Evolutionary conservation across 2,797 vertebrate species (phyloP).

Genomic region (Pogonophryne albipinna): DNA sequence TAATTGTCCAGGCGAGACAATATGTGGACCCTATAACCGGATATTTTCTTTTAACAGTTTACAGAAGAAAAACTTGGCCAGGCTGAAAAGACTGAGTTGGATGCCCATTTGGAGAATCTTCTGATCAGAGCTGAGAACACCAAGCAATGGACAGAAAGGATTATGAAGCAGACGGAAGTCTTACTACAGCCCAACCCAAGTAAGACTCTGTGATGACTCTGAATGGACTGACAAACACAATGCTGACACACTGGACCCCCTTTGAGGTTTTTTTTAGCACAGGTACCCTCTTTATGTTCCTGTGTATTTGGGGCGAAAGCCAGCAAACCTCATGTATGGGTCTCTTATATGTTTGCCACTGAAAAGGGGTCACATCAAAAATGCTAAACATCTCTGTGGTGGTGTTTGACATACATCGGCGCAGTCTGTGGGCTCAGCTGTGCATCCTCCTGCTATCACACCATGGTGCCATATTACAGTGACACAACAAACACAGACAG

Average conservation of each 20-base stretch:
- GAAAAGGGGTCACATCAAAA: neutral
- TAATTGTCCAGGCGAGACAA: fast-evolving
- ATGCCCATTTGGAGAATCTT: conserved; percentile 97
- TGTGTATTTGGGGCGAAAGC: too few relatives aligned
- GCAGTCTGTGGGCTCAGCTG: conserved; percentile 71
- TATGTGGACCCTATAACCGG: neutral
- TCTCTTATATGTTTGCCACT: neutral
- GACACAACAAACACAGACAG: conserved; percentile 51
- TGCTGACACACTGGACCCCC: too few relatives aligned
- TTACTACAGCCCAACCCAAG: conserved; percentile 98
- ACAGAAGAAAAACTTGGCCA: conserved; percentile 99
- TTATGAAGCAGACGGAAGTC: conserved; percentile 98
- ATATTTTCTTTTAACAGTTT: conserved; percentile 82
- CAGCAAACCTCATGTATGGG: neutral
- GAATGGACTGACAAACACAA: neutral
- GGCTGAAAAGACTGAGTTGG: conserved; percentile 98
- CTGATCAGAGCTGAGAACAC: conserved; percentile 95
- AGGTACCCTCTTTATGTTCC: neutral
- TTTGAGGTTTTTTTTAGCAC: neutral
- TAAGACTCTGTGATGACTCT: conserved; percentile 75
- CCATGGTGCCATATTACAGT: conserved; percentile 42
- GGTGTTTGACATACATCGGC: conserved; percentile 31
- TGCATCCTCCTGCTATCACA: conserved; percentile 56
- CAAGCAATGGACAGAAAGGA: conserved; percentile 96
- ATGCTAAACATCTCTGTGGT: neutral